These are phyloP conservation scores for Pheosia tremula DNA, from an alignment of 2,888 invertebrate genomes.

Conservation along the genomic window DNA sequence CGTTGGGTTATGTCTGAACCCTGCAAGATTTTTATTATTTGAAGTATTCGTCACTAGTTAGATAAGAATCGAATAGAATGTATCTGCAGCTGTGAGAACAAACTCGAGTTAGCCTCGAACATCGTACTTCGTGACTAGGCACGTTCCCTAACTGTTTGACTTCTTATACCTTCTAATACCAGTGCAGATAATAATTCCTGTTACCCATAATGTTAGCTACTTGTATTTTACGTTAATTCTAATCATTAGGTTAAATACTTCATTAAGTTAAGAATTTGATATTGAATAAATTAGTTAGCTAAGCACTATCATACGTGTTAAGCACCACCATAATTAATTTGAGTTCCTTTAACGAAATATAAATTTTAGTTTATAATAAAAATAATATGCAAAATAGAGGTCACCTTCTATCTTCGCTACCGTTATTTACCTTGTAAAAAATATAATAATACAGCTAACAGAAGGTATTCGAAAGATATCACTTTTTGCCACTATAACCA, in stretches of 20 bases:
- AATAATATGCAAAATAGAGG: not conserved
- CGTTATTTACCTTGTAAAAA: not conserved
- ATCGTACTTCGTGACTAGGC: constrained; percentile 63
- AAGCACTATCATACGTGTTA: too few species aligned
- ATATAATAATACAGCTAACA: not conserved
- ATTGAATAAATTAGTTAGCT: too few species aligned
- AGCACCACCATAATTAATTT: too few species aligned
- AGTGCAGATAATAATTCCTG: constrained; percentile 11
- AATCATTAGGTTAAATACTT: too few species aligned
- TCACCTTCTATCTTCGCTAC: not conserved
- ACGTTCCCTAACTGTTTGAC: constrained; percentile 43
- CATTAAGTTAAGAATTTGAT: too few species aligned
- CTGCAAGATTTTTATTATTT: constrained; percentile 40
- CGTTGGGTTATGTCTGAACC: constrained; percentile 29
- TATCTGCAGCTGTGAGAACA: constrained; percentile 75
- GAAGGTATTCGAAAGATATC: too few species aligned
- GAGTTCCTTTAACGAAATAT: not conserved
- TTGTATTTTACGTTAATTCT: too few species aligned
- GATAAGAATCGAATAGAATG: constrained; percentile 62
- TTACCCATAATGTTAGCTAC: too few species aligned
- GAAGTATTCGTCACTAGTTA: constrained; percentile 65
- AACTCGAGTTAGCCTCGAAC: constrained; percentile 48
- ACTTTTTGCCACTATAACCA: too few species aligned
- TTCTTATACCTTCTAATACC: constrained; percentile 42
- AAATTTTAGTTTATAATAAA: not conserved